Conservation (phyloP, 2,113 vertebrate genomes). For the Sorex fumeus region DNA sequence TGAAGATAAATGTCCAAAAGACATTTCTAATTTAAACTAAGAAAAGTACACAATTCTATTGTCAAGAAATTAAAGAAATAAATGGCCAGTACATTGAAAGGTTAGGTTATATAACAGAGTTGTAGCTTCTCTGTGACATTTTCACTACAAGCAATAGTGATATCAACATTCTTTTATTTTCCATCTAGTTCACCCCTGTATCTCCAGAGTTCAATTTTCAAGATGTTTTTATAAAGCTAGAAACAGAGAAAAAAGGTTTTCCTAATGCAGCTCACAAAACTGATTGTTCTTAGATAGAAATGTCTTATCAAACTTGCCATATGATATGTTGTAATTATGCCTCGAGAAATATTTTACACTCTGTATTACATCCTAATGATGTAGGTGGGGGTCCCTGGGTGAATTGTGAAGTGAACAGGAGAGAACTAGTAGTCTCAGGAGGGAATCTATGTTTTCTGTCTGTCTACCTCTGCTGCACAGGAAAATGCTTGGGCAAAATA, state of each 20-base stretch:
- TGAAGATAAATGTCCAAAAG: constrained; percentile 67
- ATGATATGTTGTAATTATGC: constrained; percentile 20
- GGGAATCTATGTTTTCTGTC: no score
- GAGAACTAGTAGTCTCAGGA: no score
- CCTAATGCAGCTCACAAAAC: neutral
- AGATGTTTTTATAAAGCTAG: constrained; percentile 2
- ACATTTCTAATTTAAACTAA: constrained; percentile 68
- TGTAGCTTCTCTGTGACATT: constrained; percentile 33
- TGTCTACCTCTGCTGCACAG: no score
- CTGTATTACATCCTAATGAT: neutral
- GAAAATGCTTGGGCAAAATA: no score
- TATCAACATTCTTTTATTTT: constrained; percentile 66
- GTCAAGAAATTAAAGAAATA: constrained; percentile 69
- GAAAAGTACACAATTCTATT: constrained; percentile 18
- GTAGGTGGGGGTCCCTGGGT: no score
- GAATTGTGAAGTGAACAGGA: no score
- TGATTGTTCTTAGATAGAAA: constrained; percentile 29
- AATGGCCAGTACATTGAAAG: constrained; percentile 54
- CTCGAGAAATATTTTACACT: neutral
- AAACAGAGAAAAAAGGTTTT: constrained; percentile 49
- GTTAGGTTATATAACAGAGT: constrained; percentile 51
- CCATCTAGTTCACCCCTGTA: neutral
- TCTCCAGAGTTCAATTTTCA: constrained; percentile 51
- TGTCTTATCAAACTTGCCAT: neutral
- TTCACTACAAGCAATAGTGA: constrained; percentile 37